Percentiles rank a stretch among this genome's conserved stretches.
These are phyloP conservation scores for Xestia xanthographa DNA, from an alignment of 2,888 invertebrate genomes.

Conservation along the genomic window DNA sequence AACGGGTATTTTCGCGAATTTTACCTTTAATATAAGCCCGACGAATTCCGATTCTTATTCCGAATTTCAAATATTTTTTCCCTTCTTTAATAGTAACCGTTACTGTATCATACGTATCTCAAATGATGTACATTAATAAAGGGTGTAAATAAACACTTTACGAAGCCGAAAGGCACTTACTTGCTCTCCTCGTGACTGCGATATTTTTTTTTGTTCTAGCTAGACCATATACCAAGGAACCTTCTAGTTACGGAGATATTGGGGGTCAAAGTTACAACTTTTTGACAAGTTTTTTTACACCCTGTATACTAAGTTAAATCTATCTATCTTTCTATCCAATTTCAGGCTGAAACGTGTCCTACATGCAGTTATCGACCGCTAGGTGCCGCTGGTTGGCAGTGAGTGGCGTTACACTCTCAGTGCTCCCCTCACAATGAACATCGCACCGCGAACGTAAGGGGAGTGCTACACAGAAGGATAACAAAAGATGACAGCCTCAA, in stretches of 20 bases:
- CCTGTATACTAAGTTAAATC: not conserved
- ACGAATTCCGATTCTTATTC: no score
- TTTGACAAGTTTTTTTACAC: no score
- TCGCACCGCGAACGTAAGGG: constrained; percentile 6
- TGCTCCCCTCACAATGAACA: constrained; percentile 55
- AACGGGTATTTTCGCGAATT: no score
- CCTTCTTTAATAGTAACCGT: not conserved
- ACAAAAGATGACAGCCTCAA: not conserved
- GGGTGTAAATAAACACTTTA: no score
- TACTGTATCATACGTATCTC: not conserved
- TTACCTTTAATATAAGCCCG: no score
- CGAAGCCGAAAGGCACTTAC: no score
- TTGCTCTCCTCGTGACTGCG: no score
- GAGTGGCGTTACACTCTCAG: constrained; percentile 58
- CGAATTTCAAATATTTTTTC: not conserved
- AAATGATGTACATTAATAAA: not conserved
- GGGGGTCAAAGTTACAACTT: no score
- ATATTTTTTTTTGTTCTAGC: no score
- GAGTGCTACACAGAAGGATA: constrained; percentile 14
- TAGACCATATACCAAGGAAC: no score
- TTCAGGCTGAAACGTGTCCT: constrained; percentile 11
- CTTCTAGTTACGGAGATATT: no score
- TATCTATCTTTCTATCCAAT: not conserved
- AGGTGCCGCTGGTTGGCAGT: constrained; percentile 54
- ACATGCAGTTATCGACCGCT: constrained; percentile 39